Evolutionary conservation across 1,140 invertebrate species (phyloP).

Genomic region (Pseudomyrmex sp.): DNA sequence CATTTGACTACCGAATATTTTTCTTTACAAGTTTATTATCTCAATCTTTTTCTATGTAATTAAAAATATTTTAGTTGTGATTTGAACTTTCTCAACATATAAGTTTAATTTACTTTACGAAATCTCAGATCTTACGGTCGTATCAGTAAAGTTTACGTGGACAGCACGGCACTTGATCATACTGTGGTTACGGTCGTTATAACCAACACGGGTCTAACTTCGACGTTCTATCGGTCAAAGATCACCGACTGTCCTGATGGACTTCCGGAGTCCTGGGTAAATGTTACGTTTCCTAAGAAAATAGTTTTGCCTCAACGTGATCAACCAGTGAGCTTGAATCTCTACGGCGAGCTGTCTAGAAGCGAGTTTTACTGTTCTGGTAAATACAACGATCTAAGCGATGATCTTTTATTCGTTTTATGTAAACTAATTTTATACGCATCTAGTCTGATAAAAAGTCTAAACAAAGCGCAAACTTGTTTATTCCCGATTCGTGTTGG

Average conservation of each 20-base stretch:
- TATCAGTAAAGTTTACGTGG: conserved; percentile 83
- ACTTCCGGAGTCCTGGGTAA: conserved; percentile 79
- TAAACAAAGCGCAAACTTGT: too few species aligned
- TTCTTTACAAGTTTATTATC: not conserved
- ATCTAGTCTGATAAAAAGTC: too few species aligned
- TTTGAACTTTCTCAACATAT: too few species aligned
- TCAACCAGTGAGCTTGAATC: conserved; percentile 80
- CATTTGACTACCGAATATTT: not conserved
- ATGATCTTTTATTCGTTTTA: too few species aligned
- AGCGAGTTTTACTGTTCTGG: conserved; percentile 81
- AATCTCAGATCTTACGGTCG: conserved; percentile 74
- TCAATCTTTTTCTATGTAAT: not conserved
- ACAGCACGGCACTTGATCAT: conserved; percentile 78
- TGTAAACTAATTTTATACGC: not conserved
- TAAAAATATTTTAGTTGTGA: not conserved
- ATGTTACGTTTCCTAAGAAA: conserved; percentile 77
- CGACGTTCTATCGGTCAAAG: conserved; percentile 78
- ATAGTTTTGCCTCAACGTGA: conserved; percentile 82
- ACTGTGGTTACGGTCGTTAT: conserved; percentile 82
- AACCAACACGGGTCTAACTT: conserved; percentile 81
- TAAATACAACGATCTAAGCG: conserved; percentile 35
- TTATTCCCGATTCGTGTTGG: not conserved
- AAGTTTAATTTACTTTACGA: not conserved
- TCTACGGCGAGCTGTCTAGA: conserved; percentile 75
- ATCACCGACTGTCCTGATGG: conserved; percentile 82